Base-by-base conservation (phyloP, 2,797 vertebrate genomes). In the Myotis planiceps region DNA sequence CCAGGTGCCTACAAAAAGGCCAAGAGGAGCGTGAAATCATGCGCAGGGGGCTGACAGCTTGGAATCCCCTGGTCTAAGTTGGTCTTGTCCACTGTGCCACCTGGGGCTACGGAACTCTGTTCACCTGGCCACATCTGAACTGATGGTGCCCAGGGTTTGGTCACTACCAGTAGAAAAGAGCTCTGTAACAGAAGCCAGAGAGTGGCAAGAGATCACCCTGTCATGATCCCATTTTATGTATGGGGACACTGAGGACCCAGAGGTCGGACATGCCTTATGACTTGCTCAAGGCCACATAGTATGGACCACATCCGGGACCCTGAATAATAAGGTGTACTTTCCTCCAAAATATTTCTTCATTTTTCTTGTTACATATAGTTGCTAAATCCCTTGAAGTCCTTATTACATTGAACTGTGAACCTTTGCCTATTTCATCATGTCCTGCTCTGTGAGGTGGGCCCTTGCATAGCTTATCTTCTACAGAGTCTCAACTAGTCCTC, bases 1-100 rank as follows among this genome's bases (percentile, higher is more conserved):
- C 85, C 94, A 68, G 88, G 66, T 96, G 89, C 60, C 82, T 90
- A 37, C 42, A 68, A 29, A 95, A 92, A 86, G 72, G 47, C 88
- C 83, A 89, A 53, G 53, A 92, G 45, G 47, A 85, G 78, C 78
- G 68, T 75, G 21, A 78, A 74, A 45, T 86, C 76, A 6, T 16
- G 94, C 27, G 18, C 27, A 83, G 29, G 34, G 78, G 51, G 34
- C 19, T 9, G 53, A 53, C 21, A 88, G 39, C 2, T 1, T 32
- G 32, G 49, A 9, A 47, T 81, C 18, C 47, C 68, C 6, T 9
- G 58, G 27, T n/a, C 76, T 5, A 66, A 37, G 9, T 27, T 80
- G 82, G 6, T 39, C 32, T 68, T 47, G 42, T 69, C 29, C 16
- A n/a, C 21, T 23, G 16, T 53, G 45, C 29, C 27, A 5, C 12